Conservation (phyloP, 2,888 invertebrate genomes). For the Plagodis dolabraria region DNA sequence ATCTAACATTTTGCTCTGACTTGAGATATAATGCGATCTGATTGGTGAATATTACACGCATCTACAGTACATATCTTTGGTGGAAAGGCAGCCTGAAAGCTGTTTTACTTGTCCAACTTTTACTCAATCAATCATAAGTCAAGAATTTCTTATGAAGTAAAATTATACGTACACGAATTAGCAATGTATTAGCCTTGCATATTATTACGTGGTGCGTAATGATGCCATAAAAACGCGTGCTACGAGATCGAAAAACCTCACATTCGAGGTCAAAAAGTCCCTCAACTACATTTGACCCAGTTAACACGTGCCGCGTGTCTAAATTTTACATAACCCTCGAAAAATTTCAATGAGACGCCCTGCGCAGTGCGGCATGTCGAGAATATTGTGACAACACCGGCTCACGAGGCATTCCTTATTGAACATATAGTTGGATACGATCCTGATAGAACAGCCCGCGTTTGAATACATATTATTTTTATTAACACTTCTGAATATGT, state of each 20-base stretch:
- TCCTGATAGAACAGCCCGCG: conserved; percentile 2
- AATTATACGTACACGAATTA: too few relatives aligned
- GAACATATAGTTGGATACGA: conserved; percentile 28
- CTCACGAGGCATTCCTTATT: conserved; percentile 41
- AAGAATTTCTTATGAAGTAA: too few relatives aligned
- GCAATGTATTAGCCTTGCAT: too few relatives aligned
- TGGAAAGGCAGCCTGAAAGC: too few relatives aligned
- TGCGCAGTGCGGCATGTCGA: conserved; percentile 54
- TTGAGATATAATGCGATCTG: too few relatives aligned
- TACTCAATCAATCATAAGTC: too few relatives aligned
- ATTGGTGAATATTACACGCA: too few relatives aligned
- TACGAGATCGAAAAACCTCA: conserved; percentile 20
- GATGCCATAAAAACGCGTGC: conserved; percentile 4
- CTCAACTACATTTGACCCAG: conserved; percentile 40
- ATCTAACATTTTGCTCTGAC: too few relatives aligned
- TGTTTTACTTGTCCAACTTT: too few relatives aligned
- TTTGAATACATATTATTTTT: too few relatives aligned
- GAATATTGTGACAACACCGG: conserved; percentile 55
- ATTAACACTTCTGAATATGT: too few relatives aligned
- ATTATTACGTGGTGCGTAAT: background rate
- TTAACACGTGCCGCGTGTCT: conserved; percentile 38
- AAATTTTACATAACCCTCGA: conserved; percentile 51
- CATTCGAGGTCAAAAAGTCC: conserved; percentile 27
- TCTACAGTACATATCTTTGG: too few relatives aligned
- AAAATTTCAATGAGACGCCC: conserved; percentile 51